phyloP scores from a whole-genome alignment of 2,888 invertebrate species.

The Actias luna region DNA sequence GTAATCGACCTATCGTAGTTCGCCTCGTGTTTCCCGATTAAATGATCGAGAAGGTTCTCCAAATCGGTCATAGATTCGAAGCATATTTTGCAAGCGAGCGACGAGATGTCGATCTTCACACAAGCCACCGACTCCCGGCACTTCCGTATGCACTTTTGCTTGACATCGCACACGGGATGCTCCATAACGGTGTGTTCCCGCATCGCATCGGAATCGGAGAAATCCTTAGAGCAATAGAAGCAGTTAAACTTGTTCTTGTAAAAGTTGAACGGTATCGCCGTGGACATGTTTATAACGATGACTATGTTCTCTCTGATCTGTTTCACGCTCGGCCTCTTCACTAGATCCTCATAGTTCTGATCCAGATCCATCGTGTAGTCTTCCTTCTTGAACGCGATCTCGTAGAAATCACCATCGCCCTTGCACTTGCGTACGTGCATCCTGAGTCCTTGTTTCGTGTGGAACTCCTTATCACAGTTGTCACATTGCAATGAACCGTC shows the following conservation, averaged over 20 bases:
- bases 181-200: constrained; percentile 64
- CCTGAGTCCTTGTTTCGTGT: constrained; percentile 67
- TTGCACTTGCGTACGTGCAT: constrained; percentile 72
- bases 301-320: constrained; percentile 70
- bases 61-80: constrained; percentile 61
- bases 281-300: constrained; percentile 71
- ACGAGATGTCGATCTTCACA: constrained; percentile 70
- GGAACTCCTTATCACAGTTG: constrained; percentile 65
- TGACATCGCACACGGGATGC: constrained; percentile 66
- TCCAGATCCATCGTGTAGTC: constrained; percentile 61
- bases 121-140: constrained; percentile 72
- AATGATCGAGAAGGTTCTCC: constrained; percentile 62
- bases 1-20: constrained; percentile 70
- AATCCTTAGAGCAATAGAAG: constrained; percentile 74
- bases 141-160: constrained; percentile 68
- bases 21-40: constrained; percentile 63
- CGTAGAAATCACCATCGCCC: constrained; percentile 48
- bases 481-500: constrained; percentile 66
- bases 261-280: constrained; percentile 74
- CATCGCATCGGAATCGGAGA: constrained; percentile 66
- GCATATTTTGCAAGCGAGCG: constrained; percentile 68
- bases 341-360: constrained; percentile 49
- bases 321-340: constrained; percentile 65
- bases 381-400: constrained; percentile 58
- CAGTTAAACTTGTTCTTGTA: constrained; percentile 76